Evolutionary conservation across 2,797 vertebrate genomes (phyloP), one percentile per base, ranked within the genome.

Genomic region (Sorex maritimensis): DNA sequence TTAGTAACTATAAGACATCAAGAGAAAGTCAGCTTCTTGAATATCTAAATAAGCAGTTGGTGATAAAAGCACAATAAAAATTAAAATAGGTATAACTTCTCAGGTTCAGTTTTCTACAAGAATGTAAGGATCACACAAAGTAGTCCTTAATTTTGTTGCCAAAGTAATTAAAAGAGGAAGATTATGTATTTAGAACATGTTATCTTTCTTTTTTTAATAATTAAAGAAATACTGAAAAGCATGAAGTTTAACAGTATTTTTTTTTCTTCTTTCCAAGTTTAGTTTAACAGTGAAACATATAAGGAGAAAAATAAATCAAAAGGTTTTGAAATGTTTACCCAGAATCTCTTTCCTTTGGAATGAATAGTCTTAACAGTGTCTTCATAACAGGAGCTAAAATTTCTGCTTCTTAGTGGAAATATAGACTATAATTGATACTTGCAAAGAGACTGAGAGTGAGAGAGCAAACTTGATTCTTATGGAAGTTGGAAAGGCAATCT

Each of bases 381-480:
- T 63, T 81, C 65, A 68, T 28, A 91, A 23, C 61, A 0, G 77
- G 12, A 88, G 38, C 41, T 44, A 2, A 92, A 68, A n/a, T 61
- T 75, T n/a, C 61, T 68, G 5, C 68, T 92, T 72, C 9, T 23
- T 44, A 86, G 55, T 21, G 11, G 26, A 93, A 83, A 83, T 30
- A 74, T n/a, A 49, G 19, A 19, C n/a, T n/a, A 11, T 30, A n/a
- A 81, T 6, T 81, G 71, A 91, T 74, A 74, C 2, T 5, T 81
- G 10, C 3, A 67, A 30, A 44, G 41, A 44, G 41, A 44, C 2
- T 7, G 7, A 58, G 21, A 61, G 21, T 21, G 17, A 61, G 58
- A 72, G 38, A 6, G 17, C 26, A 41, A 86, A 34, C 5, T 38
- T 86, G 11, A 92, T 86, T 86, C 88, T 93, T 69, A 73, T 44